Evolutionary conservation across 2,888 invertebrate species (phyloP).

Genomic region (Apamea monoglypha): DNA sequence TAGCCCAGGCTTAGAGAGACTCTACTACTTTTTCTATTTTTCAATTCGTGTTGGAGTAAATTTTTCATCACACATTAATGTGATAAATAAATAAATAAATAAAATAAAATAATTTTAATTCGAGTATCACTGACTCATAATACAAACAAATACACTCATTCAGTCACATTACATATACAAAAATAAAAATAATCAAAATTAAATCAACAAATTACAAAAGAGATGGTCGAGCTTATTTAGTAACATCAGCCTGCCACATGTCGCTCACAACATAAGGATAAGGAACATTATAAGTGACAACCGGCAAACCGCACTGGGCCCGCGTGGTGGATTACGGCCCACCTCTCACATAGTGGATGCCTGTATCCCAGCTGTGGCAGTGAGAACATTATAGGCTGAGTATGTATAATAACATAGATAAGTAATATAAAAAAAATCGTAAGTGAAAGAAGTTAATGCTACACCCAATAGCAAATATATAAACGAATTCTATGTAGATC

Average conservation of each 20-base stretch:
- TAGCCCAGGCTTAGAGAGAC: neutral
- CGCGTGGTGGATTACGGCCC: neutral
- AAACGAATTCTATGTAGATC: neutral
- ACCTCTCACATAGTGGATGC: neutral
- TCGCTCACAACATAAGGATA: too few species aligned
- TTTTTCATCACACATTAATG: neutral
- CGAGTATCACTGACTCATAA: too few species aligned
- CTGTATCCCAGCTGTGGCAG: neutral
- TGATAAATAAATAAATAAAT: too few species aligned
- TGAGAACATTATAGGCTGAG: neutral
- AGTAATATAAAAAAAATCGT: neutral
- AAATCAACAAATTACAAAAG: too few species aligned
- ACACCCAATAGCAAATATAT: neutral
- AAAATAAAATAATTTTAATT: too few species aligned
- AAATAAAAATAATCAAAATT: too few species aligned
- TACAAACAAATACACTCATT: too few species aligned
- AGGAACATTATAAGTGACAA: too few species aligned
- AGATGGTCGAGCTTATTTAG: too few species aligned
- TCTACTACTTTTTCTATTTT: neutral
- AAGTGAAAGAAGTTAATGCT: neutral
- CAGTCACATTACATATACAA: too few species aligned
- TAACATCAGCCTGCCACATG: too few species aligned
- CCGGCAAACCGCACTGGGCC: neutral
- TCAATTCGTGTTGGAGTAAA: neutral
- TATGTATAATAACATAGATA: neutral